A percentile compares a stretch with the other conserved stretches of the same genome.
These are phyloP conservation scores for Noctua pronuba DNA, from an alignment of 2,888 invertebrate genomes.

Conservation along the genomic window DNA sequence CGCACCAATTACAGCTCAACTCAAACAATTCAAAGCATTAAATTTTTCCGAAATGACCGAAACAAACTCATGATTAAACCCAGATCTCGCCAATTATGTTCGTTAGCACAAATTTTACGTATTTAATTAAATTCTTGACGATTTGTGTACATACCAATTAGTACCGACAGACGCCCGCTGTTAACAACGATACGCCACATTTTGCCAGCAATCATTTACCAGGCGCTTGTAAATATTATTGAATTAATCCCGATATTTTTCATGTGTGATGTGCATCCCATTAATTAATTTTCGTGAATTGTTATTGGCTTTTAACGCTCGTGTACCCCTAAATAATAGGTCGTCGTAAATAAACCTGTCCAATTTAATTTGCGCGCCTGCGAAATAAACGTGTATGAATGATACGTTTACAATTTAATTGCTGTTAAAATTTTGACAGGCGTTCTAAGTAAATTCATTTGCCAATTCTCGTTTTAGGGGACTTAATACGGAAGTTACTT, in stretches of 20 bases:
- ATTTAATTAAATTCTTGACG: constrained; percentile 63
- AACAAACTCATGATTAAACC: constrained; percentile 55
- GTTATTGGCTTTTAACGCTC: constrained; percentile 3
- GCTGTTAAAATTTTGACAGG: constrained; percentile 42
- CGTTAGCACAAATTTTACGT: constrained; percentile 58
- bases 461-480: constrained; percentile 11
- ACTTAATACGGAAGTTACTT: constrained; percentile 25
- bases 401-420: constrained; percentile 33
- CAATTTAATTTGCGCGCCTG: constrained; percentile 27
- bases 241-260: constrained; percentile 18
- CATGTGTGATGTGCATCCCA: constrained; percentile 4
- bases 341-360: constrained; percentile 5
- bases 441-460: constrained; percentile 35
- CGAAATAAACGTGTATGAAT: constrained; percentile 2
- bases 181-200: constrained; percentile 33
- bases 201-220: constrained; percentile 51
- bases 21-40: constrained; percentile 19
- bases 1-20: constrained; percentile 8
- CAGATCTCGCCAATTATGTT: constrained; percentile 66
- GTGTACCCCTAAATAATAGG: background rate
- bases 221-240: constrained; percentile 48
- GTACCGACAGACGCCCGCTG: constrained; percentile 12
- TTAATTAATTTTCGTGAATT: constrained; percentile 28
- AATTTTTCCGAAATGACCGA: constrained; percentile 47
- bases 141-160: constrained; percentile 54